Percentiles rank a stretch among this genome's conserved stretches.
These are phyloP conservation scores for Chironomus striatipennis DNA, from an alignment of 1,140 invertebrate genomes.

Conservation along the genomic window DNA sequence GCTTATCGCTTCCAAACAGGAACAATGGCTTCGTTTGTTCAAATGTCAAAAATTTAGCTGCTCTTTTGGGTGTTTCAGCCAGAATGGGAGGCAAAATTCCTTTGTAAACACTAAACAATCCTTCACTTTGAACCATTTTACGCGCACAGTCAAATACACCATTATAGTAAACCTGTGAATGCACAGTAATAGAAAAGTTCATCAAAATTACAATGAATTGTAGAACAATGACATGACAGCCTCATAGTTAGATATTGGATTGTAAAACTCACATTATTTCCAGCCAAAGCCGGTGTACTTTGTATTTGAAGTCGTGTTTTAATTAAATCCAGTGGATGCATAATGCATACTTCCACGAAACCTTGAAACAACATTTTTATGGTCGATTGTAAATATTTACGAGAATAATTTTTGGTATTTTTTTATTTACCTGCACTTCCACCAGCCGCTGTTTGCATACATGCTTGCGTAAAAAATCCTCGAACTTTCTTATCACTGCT, in stretches of 20 bases:
- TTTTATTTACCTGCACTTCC: background rate
- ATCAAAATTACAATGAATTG: background rate
- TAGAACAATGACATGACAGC: too few relatives aligned
- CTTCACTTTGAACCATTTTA: slow-evolving; percentile 83
- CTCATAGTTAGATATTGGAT: background rate
- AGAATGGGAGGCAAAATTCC: slow-evolving; percentile 85
- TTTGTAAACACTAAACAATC: slow-evolving; percentile 76
- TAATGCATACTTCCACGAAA: slow-evolving; percentile 89
- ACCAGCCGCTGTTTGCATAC: background rate
- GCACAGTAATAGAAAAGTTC: background rate
- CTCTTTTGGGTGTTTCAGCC: slow-evolving; percentile 90
- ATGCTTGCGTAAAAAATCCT: slow-evolving; percentile 1
- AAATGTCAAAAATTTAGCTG: slow-evolving; percentile 88
- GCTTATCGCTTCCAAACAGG: slow-evolving; percentile 59
- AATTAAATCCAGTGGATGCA: slow-evolving; percentile 89
- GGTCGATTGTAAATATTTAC: background rate
- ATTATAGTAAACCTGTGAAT: slow-evolving; percentile 49
- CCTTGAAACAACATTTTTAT: slow-evolving; percentile 41
- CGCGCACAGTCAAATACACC: slow-evolving; percentile 78
- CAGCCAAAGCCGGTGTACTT: slow-evolving; percentile 40
- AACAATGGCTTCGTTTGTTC: slow-evolving; percentile 86
- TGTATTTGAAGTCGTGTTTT: slow-evolving; percentile 84
- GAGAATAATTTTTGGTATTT: background rate
- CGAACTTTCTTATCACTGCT: slow-evolving; percentile 1
- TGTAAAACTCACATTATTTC: slow-evolving; percentile 7